phyloP scores from a whole-genome alignment of 1,140 invertebrate genomes.

The Achroia grisella region DNA sequence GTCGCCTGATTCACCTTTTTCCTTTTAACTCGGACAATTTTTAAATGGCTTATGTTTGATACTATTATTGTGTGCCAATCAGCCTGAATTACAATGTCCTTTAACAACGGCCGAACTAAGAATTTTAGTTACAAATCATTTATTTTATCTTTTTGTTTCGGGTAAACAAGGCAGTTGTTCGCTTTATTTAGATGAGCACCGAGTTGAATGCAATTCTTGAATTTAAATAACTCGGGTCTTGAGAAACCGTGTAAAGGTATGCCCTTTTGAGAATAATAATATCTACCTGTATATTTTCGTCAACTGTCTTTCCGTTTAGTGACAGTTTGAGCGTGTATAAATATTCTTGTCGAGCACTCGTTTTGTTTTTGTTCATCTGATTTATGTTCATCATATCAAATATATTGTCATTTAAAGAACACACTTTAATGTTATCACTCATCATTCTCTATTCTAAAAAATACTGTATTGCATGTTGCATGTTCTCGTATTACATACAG shows the following conservation, averaged over 20 bases:
- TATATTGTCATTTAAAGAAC: no score
- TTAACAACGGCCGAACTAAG: slow-evolving; percentile 57
- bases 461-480: no score
- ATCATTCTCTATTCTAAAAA: no score
- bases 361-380: no score
- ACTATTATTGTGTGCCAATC: slow-evolving; percentile 73
- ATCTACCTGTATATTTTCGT: no score
- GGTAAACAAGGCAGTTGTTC: slow-evolving; percentile 51
- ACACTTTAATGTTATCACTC: no score
- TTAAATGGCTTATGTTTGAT: slow-evolving; percentile 71
- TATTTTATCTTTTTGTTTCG: slow-evolving; percentile 54
- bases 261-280: neutral
- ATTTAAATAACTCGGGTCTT: slow-evolving; percentile 40
- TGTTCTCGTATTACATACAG: no score
- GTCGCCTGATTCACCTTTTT: slow-evolving; percentile 37
- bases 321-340: no score
- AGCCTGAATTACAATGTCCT: slow-evolving; percentile 71
- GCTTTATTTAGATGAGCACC: slow-evolving; percentile 51
- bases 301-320: no score
- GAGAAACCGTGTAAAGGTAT: neutral
- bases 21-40: slow-evolving; percentile 67
- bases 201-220: slow-evolving; percentile 30
- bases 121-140: slow-evolving; percentile 63
- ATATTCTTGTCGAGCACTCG: no score
- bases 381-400: no score